Evolutionary conservation across 2,888 invertebrate genomes (phyloP), one percentile per base, ranked within the genome.

Genomic region (Apotomis turbidana): DNA sequence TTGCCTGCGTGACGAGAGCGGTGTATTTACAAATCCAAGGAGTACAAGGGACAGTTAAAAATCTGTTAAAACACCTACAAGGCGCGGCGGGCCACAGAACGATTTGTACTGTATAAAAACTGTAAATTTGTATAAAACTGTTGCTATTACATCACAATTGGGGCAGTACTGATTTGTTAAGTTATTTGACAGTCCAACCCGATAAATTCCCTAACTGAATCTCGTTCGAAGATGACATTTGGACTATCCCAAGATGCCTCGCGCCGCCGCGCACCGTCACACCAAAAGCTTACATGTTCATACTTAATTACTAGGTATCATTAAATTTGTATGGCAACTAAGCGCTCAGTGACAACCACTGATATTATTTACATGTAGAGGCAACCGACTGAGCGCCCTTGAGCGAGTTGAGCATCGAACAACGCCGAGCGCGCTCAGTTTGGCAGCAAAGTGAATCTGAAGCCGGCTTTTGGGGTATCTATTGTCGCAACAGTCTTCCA

Each of bases 251-350:
- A 49, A 49, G 9, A 10, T 12, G 49, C 38, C 10, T 8, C 61
- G 71, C 78, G 76, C 78, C 81, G 78, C 74, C 81, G 78, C 80
- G 77, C 41, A 41, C 78, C 75, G 74, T 76, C 76, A 80, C 78
- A 77, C 76, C 77, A 75, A 85, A 85, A 83, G 83, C 83, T 79
- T 83, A 81, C 80, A 74, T 78, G 85, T 85, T 83, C 83, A 87
- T 86, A 89, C 87, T 87, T 90, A 88, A 76, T 75, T 85, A 88
- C 91, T 92, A 66, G 66, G 66, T 66, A 93, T 86, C 85, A 87
- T 87, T 89, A 89, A 84, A 88, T 86, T 89, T 90, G 89, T 93
- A 93, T 93, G 93, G 93, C 93, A 92, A 92, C 93, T 88, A 92
- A 90, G 90, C 91, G 85, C 82, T 90, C 91, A 91, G 91, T 88